These are phyloP conservation scores for Archilochus colubris DNA, from an alignment of 2,113 vertebrate species.

Conservation along the genomic window DNA sequence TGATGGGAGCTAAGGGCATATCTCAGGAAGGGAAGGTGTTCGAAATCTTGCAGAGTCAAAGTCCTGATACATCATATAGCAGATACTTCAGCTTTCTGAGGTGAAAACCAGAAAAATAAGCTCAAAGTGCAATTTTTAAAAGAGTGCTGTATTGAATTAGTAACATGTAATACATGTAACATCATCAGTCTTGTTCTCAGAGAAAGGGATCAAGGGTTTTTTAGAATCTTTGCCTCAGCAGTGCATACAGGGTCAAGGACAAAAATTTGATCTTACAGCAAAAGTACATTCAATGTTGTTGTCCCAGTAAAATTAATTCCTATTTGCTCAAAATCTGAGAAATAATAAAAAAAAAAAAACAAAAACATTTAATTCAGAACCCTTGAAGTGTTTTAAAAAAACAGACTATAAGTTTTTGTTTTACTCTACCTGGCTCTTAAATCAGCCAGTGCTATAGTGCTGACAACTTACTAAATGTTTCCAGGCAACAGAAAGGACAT, in stretches of 20 bases:
- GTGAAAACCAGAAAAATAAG: not conserved
- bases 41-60: not conserved
- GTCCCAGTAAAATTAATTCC: not conserved
- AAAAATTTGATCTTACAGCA: not conserved
- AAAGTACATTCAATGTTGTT: not conserved
- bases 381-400: not conserved
- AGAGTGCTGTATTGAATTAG: not conserved
- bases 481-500: constrained; percentile 66
- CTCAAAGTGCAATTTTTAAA: not conserved
- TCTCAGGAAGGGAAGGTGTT: not conserved
- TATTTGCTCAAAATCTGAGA: not conserved
- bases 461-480: constrained; percentile 65
- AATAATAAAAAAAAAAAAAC: not conserved
- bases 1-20: not conserved
- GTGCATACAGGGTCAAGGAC: not conserved
- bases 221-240: not conserved
- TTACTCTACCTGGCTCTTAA: not conserved
- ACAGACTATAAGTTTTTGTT: not conserved
- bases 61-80: not conserved
- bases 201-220: not conserved
- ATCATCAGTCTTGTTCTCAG: not conserved
- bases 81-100: not conserved
- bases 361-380: not conserved
- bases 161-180: not conserved
- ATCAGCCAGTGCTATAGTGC: not conserved